These are phyloP conservation scores for Protonibea diacanthus DNA, from an alignment of 2,797 vertebrate genomes.

Conservation along the genomic window DNA sequence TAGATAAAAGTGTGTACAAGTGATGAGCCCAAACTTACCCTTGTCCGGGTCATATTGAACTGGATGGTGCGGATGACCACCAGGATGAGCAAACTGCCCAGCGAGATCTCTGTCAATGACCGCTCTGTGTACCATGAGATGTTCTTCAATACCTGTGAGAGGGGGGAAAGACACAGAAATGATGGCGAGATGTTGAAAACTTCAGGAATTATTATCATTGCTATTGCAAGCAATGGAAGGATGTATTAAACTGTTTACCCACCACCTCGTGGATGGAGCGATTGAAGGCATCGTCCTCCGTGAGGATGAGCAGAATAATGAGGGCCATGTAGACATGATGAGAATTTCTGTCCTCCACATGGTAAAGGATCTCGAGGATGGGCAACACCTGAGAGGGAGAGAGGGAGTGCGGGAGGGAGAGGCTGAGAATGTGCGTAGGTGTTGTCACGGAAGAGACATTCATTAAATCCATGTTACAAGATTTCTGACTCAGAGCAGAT, in stretches of 20 bases:
- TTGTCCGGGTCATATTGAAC: slow-evolving; percentile 98
- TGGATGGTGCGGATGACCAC: slow-evolving; percentile 99
- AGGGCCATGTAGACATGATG: slow-evolving; percentile 99
- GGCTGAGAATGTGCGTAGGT: not conserved
- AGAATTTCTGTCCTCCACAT: slow-evolving; percentile 96
- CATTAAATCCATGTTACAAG: slow-evolving; percentile 5
- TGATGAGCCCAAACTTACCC: slow-evolving; percentile 85
- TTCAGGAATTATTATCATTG: slow-evolving; percentile 8
- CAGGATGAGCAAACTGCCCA: slow-evolving; percentile 96
- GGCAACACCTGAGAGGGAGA: slow-evolving; percentile 90
- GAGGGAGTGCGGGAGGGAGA: slow-evolving; percentile 1
- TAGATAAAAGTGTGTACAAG: not conserved
- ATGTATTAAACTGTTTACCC: slow-evolving; percentile 68
- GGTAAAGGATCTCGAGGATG: slow-evolving; percentile 97
- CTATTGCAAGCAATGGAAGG: not conserved
- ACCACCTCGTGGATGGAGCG: slow-evolving; percentile 98
- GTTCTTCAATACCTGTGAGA: slow-evolving; percentile 92
- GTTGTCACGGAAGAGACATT: slow-evolving; percentile 1
- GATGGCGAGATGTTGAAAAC: slow-evolving; percentile 16
- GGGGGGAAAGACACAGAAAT: slow-evolving; percentile 23
- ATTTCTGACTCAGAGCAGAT: not conserved
- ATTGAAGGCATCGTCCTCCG: slow-evolving; percentile 97
- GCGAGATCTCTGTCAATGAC: slow-evolving; percentile 95
- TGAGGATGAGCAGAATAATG: slow-evolving; percentile 97
- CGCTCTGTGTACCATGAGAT: slow-evolving; percentile 98